Evolutionary conservation across 2,888 invertebrate genomes (phyloP).

Genomic region (Drosophila cracens): DNA sequence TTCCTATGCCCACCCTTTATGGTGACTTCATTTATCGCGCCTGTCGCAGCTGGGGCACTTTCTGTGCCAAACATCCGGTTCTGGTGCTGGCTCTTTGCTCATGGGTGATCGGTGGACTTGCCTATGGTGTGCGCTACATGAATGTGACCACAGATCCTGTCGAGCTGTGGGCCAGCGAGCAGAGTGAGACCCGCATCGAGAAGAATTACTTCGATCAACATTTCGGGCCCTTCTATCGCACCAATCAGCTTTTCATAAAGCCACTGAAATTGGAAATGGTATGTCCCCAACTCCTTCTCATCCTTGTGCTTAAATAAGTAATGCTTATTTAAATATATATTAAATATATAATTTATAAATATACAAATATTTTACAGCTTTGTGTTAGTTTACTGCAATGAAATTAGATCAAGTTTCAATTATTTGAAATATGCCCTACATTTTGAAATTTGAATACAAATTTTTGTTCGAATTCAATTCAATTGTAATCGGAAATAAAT

Average conservation of each 20-base stretch:
- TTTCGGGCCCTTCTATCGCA: conserved; percentile 95
- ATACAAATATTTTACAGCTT: background rate
- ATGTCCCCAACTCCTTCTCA: background rate
- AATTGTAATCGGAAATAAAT: background rate
- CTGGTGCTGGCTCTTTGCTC: conserved; percentile 88
- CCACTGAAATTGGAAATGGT: conserved; percentile 87
- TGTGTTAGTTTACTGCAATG: background rate
- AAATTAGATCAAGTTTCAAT: background rate
- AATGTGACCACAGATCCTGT: conserved; percentile 94
- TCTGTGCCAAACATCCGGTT: conserved; percentile 89
- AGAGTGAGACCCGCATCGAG: conserved; percentile 92
- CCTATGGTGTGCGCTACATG: conserved; percentile 89
- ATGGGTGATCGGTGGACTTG: conserved; percentile 87
- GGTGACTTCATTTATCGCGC: conserved; percentile 83
- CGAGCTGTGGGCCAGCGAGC: conserved; percentile 96
- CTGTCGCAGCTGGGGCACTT: conserved; percentile 85
- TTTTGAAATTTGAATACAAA: background rate
- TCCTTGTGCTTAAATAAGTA: background rate
- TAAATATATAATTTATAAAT: no score
- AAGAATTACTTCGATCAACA: conserved; percentile 94
- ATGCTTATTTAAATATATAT: no score
- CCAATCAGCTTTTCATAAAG: conserved; percentile 94
- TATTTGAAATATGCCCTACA: background rate
- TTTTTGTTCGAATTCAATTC: background rate
- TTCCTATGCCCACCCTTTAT: conserved; percentile 71